These are phyloP conservation scores for Mormyrus proboscirostris DNA, from an alignment of 2,797 vertebrate genomes.

Conservation along the genomic window DNA sequence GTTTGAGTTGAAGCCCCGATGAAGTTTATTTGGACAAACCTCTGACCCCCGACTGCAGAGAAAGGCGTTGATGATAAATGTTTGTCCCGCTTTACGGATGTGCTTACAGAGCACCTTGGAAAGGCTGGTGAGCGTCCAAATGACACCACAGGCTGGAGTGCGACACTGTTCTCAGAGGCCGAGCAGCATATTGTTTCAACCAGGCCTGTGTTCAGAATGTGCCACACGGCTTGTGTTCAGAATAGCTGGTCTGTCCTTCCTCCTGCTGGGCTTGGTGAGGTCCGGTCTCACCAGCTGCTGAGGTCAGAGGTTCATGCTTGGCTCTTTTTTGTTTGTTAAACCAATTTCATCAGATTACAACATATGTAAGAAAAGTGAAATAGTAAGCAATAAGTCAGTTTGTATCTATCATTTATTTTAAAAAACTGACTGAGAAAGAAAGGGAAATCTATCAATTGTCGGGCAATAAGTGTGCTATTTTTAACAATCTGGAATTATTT, in stretches of 20 bases:
- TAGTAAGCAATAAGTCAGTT: background rate
- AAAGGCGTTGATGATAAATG: background rate
- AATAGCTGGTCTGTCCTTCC: background rate
- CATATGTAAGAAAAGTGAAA: background rate
- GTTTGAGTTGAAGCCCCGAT: background rate
- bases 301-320: slow-evolving; percentile 16
- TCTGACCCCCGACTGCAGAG: background rate
- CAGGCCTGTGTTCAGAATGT: background rate
- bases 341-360: background rate
- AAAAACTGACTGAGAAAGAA: background rate
- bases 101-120: background rate
- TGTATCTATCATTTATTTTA: background rate
- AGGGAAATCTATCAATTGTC: background rate
- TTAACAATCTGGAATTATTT: background rate
- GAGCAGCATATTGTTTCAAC: background rate
- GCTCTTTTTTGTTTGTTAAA: background rate
- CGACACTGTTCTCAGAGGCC: background rate
- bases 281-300: slow-evolving; percentile 7
- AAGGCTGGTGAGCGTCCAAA: background rate
- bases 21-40: background rate
- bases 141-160: background rate
- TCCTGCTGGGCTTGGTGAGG: background rate
- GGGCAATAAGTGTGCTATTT: background rate
- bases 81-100: background rate
- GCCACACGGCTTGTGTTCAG: background rate